Conservation (phyloP, 2,797 vertebrate species). For the Alfaro cultratus region DNA sequence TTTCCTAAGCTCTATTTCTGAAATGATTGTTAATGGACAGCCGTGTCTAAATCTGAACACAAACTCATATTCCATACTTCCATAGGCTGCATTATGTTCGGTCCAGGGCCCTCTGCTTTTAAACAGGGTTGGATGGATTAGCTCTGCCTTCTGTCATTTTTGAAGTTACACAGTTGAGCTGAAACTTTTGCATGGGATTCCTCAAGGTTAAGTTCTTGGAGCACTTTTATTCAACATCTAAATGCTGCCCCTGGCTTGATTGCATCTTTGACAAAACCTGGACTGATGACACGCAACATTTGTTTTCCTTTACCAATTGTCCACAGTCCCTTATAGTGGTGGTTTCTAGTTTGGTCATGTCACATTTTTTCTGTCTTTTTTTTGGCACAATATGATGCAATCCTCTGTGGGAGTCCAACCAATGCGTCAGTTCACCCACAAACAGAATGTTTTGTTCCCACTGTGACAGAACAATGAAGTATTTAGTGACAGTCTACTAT, state of each 20-base stretch:
- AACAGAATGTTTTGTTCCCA: neutral
- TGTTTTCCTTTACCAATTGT: neutral
- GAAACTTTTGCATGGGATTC: neutral
- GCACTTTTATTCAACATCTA: neutral
- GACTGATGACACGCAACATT: neutral
- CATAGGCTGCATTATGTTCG: neutral
- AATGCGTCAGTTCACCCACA: neutral
- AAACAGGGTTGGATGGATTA: neutral
- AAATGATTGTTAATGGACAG: neutral
- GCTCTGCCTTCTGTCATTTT: neutral
- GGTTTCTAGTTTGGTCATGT: neutral
- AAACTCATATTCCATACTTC: neutral
- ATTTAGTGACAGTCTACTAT: neutral
- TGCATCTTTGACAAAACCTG: neutral
- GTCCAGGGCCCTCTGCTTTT: no score
- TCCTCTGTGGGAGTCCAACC: neutral
- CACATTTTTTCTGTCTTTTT: neutral
- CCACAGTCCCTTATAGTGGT: neutral
- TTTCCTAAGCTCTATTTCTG: neutral
- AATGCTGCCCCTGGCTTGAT: neutral
- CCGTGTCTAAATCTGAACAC: neutral
- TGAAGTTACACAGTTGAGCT: neutral
- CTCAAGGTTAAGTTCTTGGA: neutral
- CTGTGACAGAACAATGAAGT: neutral
- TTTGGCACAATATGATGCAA: neutral